These are phyloP conservation scores for Sarcophaga bullata DNA, from an alignment of 1,140 invertebrate genomes.

Conservation along the genomic window DNA sequence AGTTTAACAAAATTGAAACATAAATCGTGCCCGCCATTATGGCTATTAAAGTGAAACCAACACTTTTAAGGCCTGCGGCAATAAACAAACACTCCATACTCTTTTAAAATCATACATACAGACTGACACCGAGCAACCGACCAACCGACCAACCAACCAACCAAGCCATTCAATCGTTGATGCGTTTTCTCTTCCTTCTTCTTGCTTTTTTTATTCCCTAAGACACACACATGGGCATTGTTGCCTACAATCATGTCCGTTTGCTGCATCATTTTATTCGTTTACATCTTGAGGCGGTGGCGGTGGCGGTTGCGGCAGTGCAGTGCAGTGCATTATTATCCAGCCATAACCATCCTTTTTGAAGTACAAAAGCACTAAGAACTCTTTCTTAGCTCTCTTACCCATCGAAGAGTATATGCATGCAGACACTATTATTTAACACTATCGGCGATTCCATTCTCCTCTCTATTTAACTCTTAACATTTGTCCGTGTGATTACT, in stretches of 20 bases:
- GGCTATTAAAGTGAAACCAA: conserved; percentile 38
- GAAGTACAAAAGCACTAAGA: neutral
- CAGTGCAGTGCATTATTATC: neutral
- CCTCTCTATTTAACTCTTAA: neutral
- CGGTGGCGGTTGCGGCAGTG: too few species aligned
- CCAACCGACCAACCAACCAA: conserved; percentile 18
- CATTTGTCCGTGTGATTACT: neutral
- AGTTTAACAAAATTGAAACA: conserved; percentile 39
- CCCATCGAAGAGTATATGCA: neutral
- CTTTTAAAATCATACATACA: neutral
- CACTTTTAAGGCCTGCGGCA: conserved; percentile 36
- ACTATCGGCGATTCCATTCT: neutral
- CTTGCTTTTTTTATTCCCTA: neutral
- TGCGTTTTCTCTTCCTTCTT: neutral
- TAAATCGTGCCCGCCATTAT: conserved; percentile 40
- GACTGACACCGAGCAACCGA: conserved; percentile 1
- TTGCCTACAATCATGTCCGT: neutral
- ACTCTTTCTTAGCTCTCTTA: neutral
- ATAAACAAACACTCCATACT: conserved; percentile 38
- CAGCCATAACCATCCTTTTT: neutral
- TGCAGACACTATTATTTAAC: neutral
- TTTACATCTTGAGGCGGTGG: neutral
- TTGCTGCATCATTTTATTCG: neutral
- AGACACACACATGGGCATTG: neutral
- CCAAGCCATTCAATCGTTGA: conserved; percentile 9